Conservation (phyloP, 1,140 invertebrate genomes). For the Chrysoperla carnea region DNA sequence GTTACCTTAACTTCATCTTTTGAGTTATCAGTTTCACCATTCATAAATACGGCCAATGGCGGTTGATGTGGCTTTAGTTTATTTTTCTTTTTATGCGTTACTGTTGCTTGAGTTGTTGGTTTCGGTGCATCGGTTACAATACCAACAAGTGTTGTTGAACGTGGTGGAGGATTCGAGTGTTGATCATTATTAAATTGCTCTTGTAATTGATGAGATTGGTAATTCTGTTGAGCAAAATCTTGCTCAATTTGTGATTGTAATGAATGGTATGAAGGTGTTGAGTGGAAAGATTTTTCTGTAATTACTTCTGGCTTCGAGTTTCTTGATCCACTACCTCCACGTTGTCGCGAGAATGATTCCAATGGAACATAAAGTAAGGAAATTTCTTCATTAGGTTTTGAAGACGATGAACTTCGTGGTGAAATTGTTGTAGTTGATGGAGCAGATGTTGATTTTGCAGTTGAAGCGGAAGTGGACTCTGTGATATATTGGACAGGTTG, state of each 20-base stretch:
- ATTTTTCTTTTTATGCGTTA: slow-evolving; percentile 17
- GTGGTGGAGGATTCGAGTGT: slow-evolving; percentile 15
- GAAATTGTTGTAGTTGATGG: slow-evolving; percentile 4
- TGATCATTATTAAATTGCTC: slow-evolving; percentile 19
- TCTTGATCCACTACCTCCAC: slow-evolving; percentile 1
- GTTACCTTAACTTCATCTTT: slow-evolving; percentile 32
- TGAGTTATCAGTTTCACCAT: slow-evolving; percentile 24
- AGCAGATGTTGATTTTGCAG: slow-evolving; percentile 7
- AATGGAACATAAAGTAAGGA: slow-evolving; percentile 64
- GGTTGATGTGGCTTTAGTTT: slow-evolving; percentile 58
- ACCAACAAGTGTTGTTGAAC: slow-evolving; percentile 4
- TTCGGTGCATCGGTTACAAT: slow-evolving; percentile 1
- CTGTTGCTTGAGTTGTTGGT: slow-evolving; percentile 6
- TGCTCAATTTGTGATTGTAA: slow-evolving; percentile 18
- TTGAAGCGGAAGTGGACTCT: slow-evolving; percentile 1
- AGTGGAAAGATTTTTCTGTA: slow-evolving; percentile 12
- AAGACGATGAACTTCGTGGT: not conserved
- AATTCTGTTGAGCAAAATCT: slow-evolving; percentile 22
- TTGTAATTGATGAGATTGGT: slow-evolving; percentile 26
- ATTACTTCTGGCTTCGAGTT: slow-evolving; percentile 15
- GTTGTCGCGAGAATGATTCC: slow-evolving; percentile 44
- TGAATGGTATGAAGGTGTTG: slow-evolving; percentile 10
- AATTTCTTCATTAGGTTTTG: slow-evolving; percentile 40
- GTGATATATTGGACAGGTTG: not conserved
- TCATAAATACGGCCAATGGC: slow-evolving; percentile 60